These are phyloP conservation scores for Scalopus aquaticus DNA, from an alignment of 2,113 vertebrate species.

Conservation along the genomic window DNA sequence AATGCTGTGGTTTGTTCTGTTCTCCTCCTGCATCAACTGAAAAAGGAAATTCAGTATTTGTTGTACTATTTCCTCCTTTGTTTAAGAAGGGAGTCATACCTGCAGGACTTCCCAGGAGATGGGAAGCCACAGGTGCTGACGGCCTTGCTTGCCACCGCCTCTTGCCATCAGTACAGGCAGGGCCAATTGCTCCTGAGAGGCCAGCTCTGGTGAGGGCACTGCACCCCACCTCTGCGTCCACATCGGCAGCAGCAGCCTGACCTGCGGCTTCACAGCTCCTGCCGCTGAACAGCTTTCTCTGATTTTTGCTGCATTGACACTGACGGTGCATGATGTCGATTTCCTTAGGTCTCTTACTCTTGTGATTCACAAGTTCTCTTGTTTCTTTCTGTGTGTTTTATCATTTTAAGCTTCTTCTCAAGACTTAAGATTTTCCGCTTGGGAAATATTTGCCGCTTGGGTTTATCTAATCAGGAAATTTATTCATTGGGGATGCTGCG, in stretches of 20 bases:
- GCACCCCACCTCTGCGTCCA: too few species aligned
- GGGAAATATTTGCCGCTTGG: neutral
- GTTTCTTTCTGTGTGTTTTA: neutral
- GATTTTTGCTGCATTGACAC: neutral
- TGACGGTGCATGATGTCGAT: fast-evolving
- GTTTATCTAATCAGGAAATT: neutral
- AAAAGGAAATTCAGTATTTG: neutral
- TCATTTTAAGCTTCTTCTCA: slow-evolving; percentile 11
- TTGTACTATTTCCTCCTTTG: neutral
- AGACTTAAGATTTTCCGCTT: neutral
- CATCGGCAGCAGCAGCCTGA: too few species aligned
- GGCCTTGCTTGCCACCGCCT: neutral
- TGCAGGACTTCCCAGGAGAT: neutral
- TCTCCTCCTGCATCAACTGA: neutral
- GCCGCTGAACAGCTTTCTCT: neutral
- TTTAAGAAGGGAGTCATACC: neutral
- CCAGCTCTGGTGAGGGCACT: too few species aligned
- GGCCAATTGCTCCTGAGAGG: neutral
- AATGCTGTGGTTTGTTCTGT: neutral
- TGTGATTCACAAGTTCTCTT: neutral
- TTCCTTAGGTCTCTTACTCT: neutral
- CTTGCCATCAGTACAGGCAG: fast-evolving
- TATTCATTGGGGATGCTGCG: neutral
- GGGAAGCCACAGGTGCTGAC: neutral
- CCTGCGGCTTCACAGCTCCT: neutral